phyloP scores from a whole-genome alignment of 2,888 invertebrate genomes.

The Macropis europaea region DNA sequence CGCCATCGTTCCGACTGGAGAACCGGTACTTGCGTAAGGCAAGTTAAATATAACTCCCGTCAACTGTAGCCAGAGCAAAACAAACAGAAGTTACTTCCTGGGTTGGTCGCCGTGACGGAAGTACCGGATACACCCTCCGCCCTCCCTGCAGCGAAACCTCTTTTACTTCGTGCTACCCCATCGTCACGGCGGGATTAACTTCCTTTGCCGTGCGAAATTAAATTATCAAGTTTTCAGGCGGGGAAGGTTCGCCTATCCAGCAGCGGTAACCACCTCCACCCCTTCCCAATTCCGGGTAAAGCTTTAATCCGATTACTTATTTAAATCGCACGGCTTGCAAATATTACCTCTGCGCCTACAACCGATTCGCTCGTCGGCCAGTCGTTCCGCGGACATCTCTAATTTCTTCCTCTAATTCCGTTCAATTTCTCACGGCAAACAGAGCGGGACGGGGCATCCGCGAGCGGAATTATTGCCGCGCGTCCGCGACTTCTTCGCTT shows the following conservation, averaged over 20 bases:
- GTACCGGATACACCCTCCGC: constrained; percentile 38
- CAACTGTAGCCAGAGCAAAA: constrained; percentile 60
- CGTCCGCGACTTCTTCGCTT: not conserved
- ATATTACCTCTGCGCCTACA: constrained; percentile 36
- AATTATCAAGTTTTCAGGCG: constrained; percentile 67
- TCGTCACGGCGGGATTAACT: constrained; percentile 65
- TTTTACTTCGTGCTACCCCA: constrained; percentile 43
- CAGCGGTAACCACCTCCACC: too few species aligned
- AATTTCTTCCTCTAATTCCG: constrained; percentile 14
- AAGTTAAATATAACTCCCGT: constrained; percentile 64
- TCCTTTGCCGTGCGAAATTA: constrained; percentile 66
- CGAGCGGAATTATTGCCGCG: not conserved
- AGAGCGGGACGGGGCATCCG: not conserved
- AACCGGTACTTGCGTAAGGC: constrained; percentile 34
- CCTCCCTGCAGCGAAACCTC: constrained; percentile 35
- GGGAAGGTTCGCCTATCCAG: constrained; percentile 23
- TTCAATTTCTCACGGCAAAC: constrained; percentile 25
- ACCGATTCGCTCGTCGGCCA: too few species aligned
- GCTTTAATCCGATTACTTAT: constrained; percentile 65
- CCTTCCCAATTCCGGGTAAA: constrained; percentile 23
- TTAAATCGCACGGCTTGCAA: constrained; percentile 58
- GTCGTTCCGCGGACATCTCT: not conserved
- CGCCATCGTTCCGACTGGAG: constrained; percentile 23
- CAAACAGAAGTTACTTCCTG: constrained; percentile 64
- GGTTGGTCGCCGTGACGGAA: constrained; percentile 45